These are phyloP conservation scores for Climacteris rufus DNA, from an alignment of 2,113 vertebrate species.

Conservation along the genomic window DNA sequence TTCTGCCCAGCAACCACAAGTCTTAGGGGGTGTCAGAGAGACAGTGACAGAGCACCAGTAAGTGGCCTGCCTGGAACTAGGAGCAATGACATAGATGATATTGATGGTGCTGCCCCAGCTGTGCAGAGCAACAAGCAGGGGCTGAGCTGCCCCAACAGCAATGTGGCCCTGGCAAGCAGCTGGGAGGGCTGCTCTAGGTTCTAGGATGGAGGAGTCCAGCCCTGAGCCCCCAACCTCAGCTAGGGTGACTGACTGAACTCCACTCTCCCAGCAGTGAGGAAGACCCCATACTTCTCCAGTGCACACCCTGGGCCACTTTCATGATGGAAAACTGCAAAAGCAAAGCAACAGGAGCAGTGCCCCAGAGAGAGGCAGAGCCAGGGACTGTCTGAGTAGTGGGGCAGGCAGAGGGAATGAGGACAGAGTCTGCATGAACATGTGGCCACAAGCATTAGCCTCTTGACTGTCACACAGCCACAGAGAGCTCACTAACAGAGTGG, in stretches of 20 bases:
- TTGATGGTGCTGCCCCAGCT: neutral
- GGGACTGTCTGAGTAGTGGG: neutral
- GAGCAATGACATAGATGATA: neutral
- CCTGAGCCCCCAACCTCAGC: neutral
- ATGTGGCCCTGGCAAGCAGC: fast-evolving
- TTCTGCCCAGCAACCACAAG: neutral
- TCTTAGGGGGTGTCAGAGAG: neutral
- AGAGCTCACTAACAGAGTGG: neutral
- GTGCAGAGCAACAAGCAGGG: neutral
- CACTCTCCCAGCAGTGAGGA: neutral
- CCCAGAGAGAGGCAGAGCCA: neutral
- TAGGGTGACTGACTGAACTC: neutral
- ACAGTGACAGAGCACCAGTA: neutral
- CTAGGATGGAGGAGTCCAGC: neutral
- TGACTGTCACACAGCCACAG: neutral
- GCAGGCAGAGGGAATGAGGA: neutral
- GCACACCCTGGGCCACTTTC: neutral
- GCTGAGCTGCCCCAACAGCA: neutral
- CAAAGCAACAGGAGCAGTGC: neutral
- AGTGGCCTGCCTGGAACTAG: neutral
- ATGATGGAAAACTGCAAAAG: neutral
- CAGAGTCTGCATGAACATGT: neutral
- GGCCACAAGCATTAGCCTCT: neutral
- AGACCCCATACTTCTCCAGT: neutral
- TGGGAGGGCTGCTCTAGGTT: neutral